Conservation (phyloP, 2,888 invertebrate genomes). For the Ophion costatus region DNA sequence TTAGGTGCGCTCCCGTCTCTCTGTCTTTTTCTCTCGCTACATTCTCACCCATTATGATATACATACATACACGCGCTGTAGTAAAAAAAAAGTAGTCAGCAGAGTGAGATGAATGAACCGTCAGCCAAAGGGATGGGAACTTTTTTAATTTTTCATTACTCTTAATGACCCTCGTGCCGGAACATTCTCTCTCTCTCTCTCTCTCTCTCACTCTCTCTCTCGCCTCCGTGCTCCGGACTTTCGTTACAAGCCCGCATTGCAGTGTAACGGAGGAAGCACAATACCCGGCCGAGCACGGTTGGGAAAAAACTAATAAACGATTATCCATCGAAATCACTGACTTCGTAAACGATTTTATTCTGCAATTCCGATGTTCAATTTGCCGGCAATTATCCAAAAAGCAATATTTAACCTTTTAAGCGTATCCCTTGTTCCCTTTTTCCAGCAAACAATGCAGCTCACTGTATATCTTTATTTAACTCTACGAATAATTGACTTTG, state of each 20-base stretch:
- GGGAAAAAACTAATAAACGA: slow-evolving; percentile 29
- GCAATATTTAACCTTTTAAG: background rate
- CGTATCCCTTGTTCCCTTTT: background rate
- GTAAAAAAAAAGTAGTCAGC: slow-evolving; percentile 15
- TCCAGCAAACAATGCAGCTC: background rate
- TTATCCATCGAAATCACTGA: slow-evolving; percentile 38
- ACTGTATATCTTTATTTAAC: background rate
- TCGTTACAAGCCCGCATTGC: slow-evolving; percentile 42
- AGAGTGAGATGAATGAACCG: slow-evolving; percentile 55
- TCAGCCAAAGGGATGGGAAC: slow-evolving; percentile 29
- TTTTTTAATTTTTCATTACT: slow-evolving; percentile 63
- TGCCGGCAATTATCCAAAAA: background rate
- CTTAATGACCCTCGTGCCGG: slow-evolving; percentile 52
- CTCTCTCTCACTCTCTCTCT: slow-evolving; percentile 13
- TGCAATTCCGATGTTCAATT: slow-evolving; percentile 31
- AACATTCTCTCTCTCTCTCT: background rate
- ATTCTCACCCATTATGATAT: slow-evolving; percentile 14
- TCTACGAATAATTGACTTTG: background rate
- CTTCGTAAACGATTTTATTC: slow-evolving; percentile 43
- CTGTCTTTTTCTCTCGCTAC: slow-evolving; percentile 4
- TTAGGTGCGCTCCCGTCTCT: slow-evolving; percentile 29
- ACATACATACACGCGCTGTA: background rate
- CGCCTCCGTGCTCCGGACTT: slow-evolving; percentile 22
- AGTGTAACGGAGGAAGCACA: slow-evolving; percentile 32
- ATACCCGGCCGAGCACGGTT: slow-evolving; percentile 12